A percentile compares a stretch with the other conserved stretches of the same genome.
Conservation (phyloP, 1,140 invertebrate species). For the Coelopa frigida region DNA sequence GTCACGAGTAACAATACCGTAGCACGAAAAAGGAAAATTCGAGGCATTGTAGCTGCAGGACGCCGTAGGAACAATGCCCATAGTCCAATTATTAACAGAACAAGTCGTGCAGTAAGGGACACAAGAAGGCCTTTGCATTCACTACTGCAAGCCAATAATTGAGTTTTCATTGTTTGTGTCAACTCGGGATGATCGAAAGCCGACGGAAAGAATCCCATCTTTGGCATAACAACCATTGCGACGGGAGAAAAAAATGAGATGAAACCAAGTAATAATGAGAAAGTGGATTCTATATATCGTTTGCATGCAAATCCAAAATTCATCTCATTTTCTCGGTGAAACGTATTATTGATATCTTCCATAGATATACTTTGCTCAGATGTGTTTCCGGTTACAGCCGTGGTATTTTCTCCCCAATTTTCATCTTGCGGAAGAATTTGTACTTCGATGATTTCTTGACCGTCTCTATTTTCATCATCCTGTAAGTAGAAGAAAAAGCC, state of each 20-base stretch:
- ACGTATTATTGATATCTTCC: conserved; percentile 73
- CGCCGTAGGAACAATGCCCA: conserved; percentile 80
- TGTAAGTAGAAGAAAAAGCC: background rate
- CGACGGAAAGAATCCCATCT: conserved; percentile 70
- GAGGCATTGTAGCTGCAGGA: conserved; percentile 78
- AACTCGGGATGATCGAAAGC: conserved; percentile 45
- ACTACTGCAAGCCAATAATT: conserved; percentile 64
- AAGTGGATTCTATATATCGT: conserved; percentile 67
- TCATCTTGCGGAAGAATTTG: conserved; percentile 93
- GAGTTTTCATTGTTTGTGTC: conserved; percentile 51
- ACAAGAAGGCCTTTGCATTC: conserved; percentile 78
- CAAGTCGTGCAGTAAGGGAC: conserved; percentile 84
- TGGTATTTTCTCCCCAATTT: conserved; percentile 97
- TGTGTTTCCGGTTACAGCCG: conserved; percentile 92
- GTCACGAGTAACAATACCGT: conserved; percentile 83
- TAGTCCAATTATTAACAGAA: conserved; percentile 84
- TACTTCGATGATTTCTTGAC: conserved; percentile 81
- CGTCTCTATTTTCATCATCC: conserved; percentile 46
- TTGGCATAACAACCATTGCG: conserved; percentile 88
- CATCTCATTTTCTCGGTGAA: conserved; percentile 66
- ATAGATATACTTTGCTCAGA: conserved; percentile 90
- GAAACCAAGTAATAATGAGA: conserved; percentile 69
- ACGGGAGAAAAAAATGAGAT: conserved; percentile 86
- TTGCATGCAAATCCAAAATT: conserved; percentile 68
- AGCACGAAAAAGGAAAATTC: conserved; percentile 86